Conservation (phyloP, 1,140 invertebrate species). For the Papilio machaon region DNA sequence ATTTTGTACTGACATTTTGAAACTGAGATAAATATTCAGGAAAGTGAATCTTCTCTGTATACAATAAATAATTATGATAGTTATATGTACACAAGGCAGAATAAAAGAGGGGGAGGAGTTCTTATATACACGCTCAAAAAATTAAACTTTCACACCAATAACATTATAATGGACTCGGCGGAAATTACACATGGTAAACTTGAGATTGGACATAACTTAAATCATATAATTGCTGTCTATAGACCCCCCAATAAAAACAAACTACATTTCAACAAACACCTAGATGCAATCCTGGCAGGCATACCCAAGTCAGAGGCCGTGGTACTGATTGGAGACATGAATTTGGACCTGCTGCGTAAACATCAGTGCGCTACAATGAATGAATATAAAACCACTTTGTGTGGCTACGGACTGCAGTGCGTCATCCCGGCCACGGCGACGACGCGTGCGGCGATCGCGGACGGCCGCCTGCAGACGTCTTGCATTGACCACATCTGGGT, state of each 20-base stretch:
- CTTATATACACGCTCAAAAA: conserved; percentile 24
- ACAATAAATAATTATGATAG: conserved; percentile 24
- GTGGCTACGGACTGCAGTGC: conserved; percentile 27
- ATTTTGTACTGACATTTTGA: too few species aligned
- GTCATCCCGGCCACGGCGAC: not conserved
- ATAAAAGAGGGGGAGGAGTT: conserved; percentile 34
- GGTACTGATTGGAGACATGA: conserved; percentile 30
- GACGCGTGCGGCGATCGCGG: too few species aligned
- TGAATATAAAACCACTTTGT: conserved; percentile 29
- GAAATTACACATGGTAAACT: not conserved
- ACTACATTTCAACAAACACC: conserved; percentile 22
- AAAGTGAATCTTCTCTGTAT: conserved; percentile 23
- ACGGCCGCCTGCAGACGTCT: too few species aligned
- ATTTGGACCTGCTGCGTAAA: conserved; percentile 17
- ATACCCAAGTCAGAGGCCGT: not conserved
- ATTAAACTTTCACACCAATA: conserved; percentile 12
- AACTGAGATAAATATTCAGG: conserved; percentile 34
- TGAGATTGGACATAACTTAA: not conserved
- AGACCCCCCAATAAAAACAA: conserved; percentile 33
- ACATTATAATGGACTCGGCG: not conserved
- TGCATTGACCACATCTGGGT: too few species aligned
- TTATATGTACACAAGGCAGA: conserved; percentile 15
- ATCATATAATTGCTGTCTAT: conserved; percentile 26
- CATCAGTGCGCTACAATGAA: not conserved
- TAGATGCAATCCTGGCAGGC: not conserved